These are phyloP conservation scores for Lepidocolaptes lacrymiger DNA, from an alignment of 2,797 vertebrate genomes.

Conservation along the genomic window DNA sequence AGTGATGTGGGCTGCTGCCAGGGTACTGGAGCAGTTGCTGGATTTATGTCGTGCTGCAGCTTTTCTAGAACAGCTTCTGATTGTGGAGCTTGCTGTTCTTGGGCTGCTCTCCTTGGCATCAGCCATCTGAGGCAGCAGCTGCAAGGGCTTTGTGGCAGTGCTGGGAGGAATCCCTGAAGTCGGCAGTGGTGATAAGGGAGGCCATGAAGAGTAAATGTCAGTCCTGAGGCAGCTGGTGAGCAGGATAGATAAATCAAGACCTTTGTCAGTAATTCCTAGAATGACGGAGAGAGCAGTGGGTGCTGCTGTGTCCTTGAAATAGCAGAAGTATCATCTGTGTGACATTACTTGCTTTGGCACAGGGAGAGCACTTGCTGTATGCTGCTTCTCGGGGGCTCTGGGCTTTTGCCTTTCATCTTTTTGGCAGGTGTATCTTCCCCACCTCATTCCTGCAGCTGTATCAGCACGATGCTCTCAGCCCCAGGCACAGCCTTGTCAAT, in stretches of 20 bases:
- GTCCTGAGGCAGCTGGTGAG: not conserved
- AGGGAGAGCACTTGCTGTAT: not conserved
- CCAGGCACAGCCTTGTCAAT: not conserved
- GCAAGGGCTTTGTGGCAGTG: not conserved
- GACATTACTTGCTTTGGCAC: not conserved
- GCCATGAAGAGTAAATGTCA: not conserved
- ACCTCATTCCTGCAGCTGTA: not conserved
- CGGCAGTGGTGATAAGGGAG: fast-evolving
- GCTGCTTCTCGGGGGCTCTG: not conserved
- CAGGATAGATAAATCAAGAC: not conserved
- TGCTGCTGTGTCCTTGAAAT: conserved; percentile 4
- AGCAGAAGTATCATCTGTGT: not conserved
- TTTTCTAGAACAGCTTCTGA: not conserved
- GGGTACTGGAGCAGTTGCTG: not conserved
- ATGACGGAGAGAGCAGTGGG: not conserved
- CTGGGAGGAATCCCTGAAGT: not conserved
- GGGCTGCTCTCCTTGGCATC: not conserved
- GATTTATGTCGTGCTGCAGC: not conserved
- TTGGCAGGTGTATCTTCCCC: not conserved
- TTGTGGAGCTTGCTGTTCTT: not conserved
- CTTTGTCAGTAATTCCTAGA: conserved; percentile 23
- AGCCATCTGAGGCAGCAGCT: not conserved
- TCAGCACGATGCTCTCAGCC: fast-evolving
- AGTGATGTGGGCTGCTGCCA: not conserved
- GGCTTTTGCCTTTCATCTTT: not conserved